Percentiles rank a stretch among this genome's conserved stretches.
Conservation (phyloP, 2,797 vertebrate species). For the Enteromius radiatus region DNA sequence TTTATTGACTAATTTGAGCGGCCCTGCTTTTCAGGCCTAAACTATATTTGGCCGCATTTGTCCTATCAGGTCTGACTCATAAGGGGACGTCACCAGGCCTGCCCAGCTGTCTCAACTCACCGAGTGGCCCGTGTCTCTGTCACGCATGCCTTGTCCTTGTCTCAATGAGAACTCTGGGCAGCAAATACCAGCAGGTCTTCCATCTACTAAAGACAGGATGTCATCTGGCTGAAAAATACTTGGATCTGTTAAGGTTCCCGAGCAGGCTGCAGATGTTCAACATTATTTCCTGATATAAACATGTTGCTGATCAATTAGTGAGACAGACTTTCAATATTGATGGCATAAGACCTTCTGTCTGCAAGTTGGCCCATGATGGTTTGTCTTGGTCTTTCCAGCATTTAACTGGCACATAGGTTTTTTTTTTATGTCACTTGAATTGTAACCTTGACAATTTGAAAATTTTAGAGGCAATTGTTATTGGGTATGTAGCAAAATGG, state of each 20-base stretch:
- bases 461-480: neutral
- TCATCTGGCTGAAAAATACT: neutral
- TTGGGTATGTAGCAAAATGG: neutral
- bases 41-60: conserved; percentile 13
- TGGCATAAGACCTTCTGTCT: conserved; percentile 48
- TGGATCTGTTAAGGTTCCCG: conserved; percentile 22
- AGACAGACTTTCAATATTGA: conserved; percentile 52
- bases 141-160: neutral
- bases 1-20: neutral
- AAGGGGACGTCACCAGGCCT: neutral
- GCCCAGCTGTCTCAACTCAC: conserved; percentile 23
- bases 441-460: neutral
- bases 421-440: neutral
- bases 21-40: neutral
- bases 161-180: neutral
- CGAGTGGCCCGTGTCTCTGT: neutral
- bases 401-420: neutral
- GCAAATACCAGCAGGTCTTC: conserved; percentile 3
- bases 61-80: conserved; percentile 26
- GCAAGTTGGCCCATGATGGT: conserved; percentile 29
- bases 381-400: neutral
- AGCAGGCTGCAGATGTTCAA: conserved; percentile 38
- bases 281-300: conserved; percentile 54
- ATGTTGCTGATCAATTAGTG: conserved; percentile 59
- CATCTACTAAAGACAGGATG: neutral